phyloP scores from a whole-genome alignment of 2,113 vertebrate genomes.

The Thermophis baileyi region DNA sequence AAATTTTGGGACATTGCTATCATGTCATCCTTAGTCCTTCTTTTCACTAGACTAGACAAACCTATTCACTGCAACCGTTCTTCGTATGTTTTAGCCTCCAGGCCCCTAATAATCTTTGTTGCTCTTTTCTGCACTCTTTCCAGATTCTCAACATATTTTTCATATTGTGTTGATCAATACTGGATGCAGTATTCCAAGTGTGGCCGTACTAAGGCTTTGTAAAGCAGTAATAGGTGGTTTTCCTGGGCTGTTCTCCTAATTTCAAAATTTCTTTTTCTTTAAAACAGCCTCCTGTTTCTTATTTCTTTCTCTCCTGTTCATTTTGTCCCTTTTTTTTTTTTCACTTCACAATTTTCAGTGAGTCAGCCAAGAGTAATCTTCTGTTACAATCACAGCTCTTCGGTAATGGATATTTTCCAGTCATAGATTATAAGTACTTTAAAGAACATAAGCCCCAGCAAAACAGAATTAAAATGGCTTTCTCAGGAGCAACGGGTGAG shows the following conservation, averaged over 20 bases:
- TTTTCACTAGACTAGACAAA: neutral
- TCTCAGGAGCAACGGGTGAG: constrained; percentile 44
- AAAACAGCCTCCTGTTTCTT: neutral
- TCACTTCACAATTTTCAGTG: constrained; percentile 53
- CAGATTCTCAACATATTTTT: neutral
- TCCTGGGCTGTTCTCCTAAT: neutral
- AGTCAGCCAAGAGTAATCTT: constrained; percentile 59
- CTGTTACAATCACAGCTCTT: constrained; percentile 51
- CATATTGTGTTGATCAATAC: neutral
- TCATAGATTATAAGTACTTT: constrained; percentile 65
- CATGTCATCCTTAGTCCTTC: neutral
- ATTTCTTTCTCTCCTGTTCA: neutral
- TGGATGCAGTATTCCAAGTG: neutral
- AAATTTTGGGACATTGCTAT: neutral
- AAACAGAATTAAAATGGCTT: constrained; percentile 60
- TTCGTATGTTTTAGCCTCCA: neutral
- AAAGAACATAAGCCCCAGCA: constrained; percentile 52
- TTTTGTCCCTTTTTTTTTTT: neutral
- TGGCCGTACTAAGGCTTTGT: neutral
- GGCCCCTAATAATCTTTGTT: neutral
- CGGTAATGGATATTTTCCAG: constrained; percentile 59
- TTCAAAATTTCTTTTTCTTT: neutral
- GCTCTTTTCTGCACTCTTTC: neutral
- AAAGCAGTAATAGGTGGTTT: neutral
- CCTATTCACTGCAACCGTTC: neutral